Percentiles rank a stretch among this genome's conserved stretches.
phyloP scores from a whole-genome alignment of 2,888 invertebrate species.

The Chrysopilus asiliformis region DNA sequence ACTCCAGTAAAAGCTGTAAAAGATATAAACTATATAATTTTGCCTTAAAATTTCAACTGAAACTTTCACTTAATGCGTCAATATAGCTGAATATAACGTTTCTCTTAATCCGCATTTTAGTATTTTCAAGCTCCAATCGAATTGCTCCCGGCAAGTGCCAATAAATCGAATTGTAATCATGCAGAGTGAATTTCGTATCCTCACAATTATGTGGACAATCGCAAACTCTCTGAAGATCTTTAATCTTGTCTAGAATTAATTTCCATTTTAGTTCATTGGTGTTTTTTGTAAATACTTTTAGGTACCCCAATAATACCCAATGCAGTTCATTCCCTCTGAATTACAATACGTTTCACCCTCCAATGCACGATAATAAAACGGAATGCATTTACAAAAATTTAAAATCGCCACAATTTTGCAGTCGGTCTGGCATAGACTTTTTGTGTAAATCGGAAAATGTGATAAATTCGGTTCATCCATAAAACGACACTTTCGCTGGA shows the following conservation, averaged over 20 bases:
- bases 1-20: conserved; percentile 13
- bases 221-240: too few relatives aligned
- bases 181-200: conserved; percentile 12
- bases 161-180: conserved; percentile 11
- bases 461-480: conserved; percentile 13
- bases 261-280: too few relatives aligned
- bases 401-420: conserved; percentile 14
- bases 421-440: conserved; percentile 13
- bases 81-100: conserved; percentile 24
- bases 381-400: conserved; percentile 13
- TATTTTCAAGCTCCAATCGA: conserved; percentile 23
- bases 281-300: too few relatives aligned
- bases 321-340: conserved; percentile 21
- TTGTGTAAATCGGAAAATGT: conserved; percentile 14
- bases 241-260: too few relatives aligned
- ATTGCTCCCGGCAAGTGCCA: conserved; percentile 23
- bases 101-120: conserved; percentile 23
- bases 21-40: too few relatives aligned
- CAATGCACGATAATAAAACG: conserved; percentile 14
- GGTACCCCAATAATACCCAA: conserved; percentile 20
- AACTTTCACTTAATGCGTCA: conserved; percentile 22
- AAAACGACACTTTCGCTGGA: conserved; percentile 15
- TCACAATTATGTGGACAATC: conserved; percentile 13
- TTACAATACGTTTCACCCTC: conserved; percentile 16
- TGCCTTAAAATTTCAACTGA: too few relatives aligned